Evolutionary conservation across 2,797 vertebrate genomes (phyloP).

Genomic region (Cyclura pinguis): DNA sequence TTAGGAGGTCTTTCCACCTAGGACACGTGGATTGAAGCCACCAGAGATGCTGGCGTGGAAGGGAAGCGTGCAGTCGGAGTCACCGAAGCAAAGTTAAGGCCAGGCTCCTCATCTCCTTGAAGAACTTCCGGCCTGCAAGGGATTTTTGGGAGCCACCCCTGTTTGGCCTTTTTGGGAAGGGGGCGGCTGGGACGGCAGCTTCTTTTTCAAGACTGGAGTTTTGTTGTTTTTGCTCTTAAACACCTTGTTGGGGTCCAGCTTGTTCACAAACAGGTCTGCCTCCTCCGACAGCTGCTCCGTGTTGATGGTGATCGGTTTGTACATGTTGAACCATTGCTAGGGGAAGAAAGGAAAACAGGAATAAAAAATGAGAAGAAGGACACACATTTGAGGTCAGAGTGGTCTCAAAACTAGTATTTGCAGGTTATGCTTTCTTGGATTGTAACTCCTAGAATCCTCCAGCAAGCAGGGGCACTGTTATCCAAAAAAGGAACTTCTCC

Average conservation of each 20-base stretch:
- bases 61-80: background rate
- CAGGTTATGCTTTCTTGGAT: too few relatives aligned
- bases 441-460: too few relatives aligned
- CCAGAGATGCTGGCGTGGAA: background rate
- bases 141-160: constrained; percentile 68
- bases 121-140: constrained; percentile 62
- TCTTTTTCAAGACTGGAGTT: constrained; percentile 88
- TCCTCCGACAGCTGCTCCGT: constrained; percentile 81
- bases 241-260: constrained; percentile 91
- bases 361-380: background rate
- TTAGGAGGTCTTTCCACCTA: background rate
- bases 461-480: too few relatives aligned
- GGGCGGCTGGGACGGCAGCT: constrained; percentile 78
- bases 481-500: too few relatives aligned
- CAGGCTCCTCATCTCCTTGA: constrained; percentile 62
- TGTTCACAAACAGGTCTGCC: constrained; percentile 87
- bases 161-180: constrained; percentile 76
- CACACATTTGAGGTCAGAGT: too few relatives aligned
- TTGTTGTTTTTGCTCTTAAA: constrained; percentile 94
- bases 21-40: constrained; percentile 13
- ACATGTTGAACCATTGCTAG: constrained; percentile 97
- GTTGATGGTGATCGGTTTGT: constrained; percentile 90
- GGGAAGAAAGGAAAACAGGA: constrained; percentile 29
- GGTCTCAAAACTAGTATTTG: too few relatives aligned
- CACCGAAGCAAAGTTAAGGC: constrained; percentile 20